These are phyloP conservation scores for Amphipyra berbera DNA, from an alignment of 2,888 invertebrate species.

Conservation along the genomic window DNA sequence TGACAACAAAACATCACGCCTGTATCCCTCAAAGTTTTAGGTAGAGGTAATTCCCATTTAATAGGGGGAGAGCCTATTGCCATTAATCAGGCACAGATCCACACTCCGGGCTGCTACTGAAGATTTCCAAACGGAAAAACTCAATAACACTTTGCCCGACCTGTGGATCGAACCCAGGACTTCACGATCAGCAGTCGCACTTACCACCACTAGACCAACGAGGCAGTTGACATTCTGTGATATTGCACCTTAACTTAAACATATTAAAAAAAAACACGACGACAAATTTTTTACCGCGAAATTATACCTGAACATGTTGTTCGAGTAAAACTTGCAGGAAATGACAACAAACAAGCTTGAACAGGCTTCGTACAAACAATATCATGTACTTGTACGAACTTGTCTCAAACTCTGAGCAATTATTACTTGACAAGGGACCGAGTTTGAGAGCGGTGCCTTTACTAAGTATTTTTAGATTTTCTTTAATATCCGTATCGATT, in stretches of 20 bases:
- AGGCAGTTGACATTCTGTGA: no score
- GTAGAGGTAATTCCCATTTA: no score
- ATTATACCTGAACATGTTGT: conserved; percentile 28
- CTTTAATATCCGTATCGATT: conserved; percentile 44
- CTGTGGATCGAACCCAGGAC: no score
- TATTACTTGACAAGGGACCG: conserved; percentile 51
- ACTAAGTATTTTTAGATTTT: conserved; percentile 47
- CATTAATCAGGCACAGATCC: no score
- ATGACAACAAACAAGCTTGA: conserved; percentile 50
- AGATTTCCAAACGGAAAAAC: no score
- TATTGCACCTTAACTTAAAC: not conserved
- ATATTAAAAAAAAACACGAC: not conserved
- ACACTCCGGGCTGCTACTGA: no score
- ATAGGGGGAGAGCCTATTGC: no score
- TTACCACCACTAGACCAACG: no score
- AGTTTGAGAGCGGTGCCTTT: conserved; percentile 24
- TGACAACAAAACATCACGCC: no score
- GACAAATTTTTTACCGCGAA: conserved; percentile 11
- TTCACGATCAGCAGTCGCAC: no score
- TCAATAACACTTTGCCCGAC: no score
- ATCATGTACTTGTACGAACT: conserved; percentile 50
- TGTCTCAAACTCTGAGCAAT: conserved; percentile 43
- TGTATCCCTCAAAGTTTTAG: no score
- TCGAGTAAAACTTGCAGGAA: conserved; percentile 33
- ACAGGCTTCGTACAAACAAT: conserved; percentile 49